Evolutionary conservation across 2,888 invertebrate species (phyloP).

Genomic region (Tubulanus polymorphus): DNA sequence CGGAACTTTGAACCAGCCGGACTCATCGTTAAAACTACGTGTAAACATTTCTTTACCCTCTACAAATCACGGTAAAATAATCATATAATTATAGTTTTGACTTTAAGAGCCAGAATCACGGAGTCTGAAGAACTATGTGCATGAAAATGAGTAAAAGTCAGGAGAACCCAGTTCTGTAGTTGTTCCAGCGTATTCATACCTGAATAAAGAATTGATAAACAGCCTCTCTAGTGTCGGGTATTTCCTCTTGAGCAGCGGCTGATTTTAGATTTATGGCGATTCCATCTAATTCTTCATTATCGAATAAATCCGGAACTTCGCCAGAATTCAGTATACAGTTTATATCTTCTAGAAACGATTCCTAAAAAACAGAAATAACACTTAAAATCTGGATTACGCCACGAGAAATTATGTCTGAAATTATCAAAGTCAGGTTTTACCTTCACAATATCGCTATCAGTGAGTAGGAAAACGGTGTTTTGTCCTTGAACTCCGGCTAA

Average conservation of each 20-base stretch:
- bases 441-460: slow-evolving; percentile 50
- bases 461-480: slow-evolving; percentile 47
- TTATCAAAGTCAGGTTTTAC: slow-evolving; percentile 22
- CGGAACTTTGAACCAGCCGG: slow-evolving; percentile 49
- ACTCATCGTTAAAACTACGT: slow-evolving; percentile 50
- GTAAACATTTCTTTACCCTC: slow-evolving; percentile 46
- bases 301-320: slow-evolving; percentile 52
- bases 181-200: slow-evolving; percentile 16
- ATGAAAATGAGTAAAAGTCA: too few relatives aligned
- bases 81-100: too few relatives aligned
- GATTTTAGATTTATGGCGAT: slow-evolving; percentile 50
- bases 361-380: slow-evolving; percentile 26
- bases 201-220: slow-evolving; percentile 48
- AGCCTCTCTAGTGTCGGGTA: slow-evolving; percentile 46
- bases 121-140: neutral
- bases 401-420: neutral
- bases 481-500: slow-evolving; percentile 42
- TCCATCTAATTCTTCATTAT: slow-evolving; percentile 50
- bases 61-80: slow-evolving; percentile 17
- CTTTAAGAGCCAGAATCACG: too few relatives aligned
- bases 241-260: slow-evolving; percentile 41
- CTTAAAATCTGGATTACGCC: too few relatives aligned
- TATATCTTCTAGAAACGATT: slow-evolving; percentile 51
- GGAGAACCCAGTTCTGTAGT: neutral
- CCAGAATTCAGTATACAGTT: slow-evolving; percentile 53